Base-by-base conservation (phyloP, 1,140 invertebrate species). In the Sarcophaga peregrina region DNA sequence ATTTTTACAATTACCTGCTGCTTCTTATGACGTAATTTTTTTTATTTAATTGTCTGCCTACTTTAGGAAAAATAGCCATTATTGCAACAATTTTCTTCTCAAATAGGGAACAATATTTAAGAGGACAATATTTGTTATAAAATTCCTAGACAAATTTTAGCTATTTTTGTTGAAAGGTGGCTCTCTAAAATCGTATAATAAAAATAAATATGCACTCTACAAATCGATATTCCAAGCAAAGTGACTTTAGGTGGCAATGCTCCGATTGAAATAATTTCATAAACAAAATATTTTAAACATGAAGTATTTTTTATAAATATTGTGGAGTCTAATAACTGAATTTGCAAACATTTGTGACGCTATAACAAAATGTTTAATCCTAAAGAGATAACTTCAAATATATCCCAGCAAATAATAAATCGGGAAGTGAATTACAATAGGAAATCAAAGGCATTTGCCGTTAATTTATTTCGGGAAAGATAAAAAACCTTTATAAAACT, bases 401-500 rank as follows among this genome's bases (percentile, higher is more conserved):
- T 90, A 80, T 84, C 86, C 81, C 82, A 87, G 20, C 85, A 89
- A 8, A 85, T 90, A 48, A 52, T 86, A 81, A 80, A 85, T 9
- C 85, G 85, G 9, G 82, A 85, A 80, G 52, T 15, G 15, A 80
- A 82, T 48, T 15, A 72, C 11, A 48, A 80, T 25, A 80, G 83
- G 20, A 85, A 85, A 78, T 84, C 85, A 15, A 83, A 85, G 48
- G 75, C 83, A 8, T 86, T 91, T 82, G 90, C 89, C 82, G 86
- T 86, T 7, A 90, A 92, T 73, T 91, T 95, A 48, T 93, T 95
- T 85, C 92, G 92, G 84, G 92, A 94, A 80, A 93, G 95, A 80
- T 91, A 1, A 93, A 93, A 87, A 96, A 94, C 91, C 92, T 98
- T 17, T 97, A 95, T 90, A 93, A 95, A 81, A 95, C 95, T 85